Evolutionary conservation across 2,888 invertebrate genomes (phyloP).

Genomic region (Bombylius discolor): DNA sequence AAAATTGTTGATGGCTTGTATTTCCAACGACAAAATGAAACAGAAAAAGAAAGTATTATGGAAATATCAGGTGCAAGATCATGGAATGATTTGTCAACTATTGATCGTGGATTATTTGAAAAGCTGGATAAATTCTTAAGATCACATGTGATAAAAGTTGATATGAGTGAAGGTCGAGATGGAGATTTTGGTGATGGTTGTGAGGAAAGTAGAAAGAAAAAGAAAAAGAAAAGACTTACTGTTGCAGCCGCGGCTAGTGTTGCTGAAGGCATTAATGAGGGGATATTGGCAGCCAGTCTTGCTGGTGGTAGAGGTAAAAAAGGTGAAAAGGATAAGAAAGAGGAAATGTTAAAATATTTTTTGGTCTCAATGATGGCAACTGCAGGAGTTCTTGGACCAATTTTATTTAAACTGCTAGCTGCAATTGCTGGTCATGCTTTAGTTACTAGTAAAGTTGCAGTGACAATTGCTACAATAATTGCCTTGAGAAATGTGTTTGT

Average conservation of each 20-base stretch:
- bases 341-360: slow-evolving; percentile 36
- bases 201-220: neutral
- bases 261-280: neutral
- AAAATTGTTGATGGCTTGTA: slow-evolving; percentile 47
- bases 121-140: slow-evolving; percentile 48
- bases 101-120: slow-evolving; percentile 39
- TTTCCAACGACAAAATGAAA: slow-evolving; percentile 45
- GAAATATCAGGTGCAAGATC: slow-evolving; percentile 44
- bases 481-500: slow-evolving; percentile 60
- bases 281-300: slow-evolving; percentile 20
- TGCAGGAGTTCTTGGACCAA: slow-evolving; percentile 54
- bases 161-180: slow-evolving; percentile 36
- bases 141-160: slow-evolving; percentile 51
- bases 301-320: slow-evolving; percentile 8
- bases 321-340: slow-evolving; percentile 34
- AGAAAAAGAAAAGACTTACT: no score
- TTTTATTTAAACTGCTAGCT: slow-evolving; percentile 55
- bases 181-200: slow-evolving; percentile 22
- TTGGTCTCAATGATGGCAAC: slow-evolving; percentile 49
- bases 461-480: slow-evolving; percentile 58
- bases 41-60: slow-evolving; percentile 34
- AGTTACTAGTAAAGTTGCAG: slow-evolving; percentile 57
- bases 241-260: no score
- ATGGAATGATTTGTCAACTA: slow-evolving; percentile 41
- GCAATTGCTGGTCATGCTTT: slow-evolving; percentile 58